Evolutionary conservation across 2,888 invertebrate species (phyloP).

Genomic region (Acrobasis consociella): DNA sequence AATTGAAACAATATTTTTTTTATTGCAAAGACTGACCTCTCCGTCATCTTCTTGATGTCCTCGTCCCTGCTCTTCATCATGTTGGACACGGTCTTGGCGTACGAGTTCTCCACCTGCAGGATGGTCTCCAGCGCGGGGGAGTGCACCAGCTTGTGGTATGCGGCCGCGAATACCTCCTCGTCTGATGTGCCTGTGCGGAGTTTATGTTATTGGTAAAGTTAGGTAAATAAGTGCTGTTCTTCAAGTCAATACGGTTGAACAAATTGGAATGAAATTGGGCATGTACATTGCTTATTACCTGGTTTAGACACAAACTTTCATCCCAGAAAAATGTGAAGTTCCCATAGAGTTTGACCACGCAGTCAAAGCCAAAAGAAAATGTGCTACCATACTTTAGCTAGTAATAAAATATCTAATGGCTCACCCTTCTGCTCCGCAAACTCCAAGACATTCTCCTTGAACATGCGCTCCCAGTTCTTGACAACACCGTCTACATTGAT

Average conservation of each 20-base stretch:
- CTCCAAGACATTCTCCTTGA: slow-evolving; percentile 91
- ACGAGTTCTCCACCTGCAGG: slow-evolving; percentile 93
- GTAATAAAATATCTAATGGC: too few relatives aligned
- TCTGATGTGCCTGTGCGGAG: slow-evolving; percentile 84
- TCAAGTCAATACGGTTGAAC: too few relatives aligned
- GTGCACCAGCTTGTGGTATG: slow-evolving; percentile 91
- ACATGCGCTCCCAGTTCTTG: slow-evolving; percentile 90
- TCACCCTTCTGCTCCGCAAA: slow-evolving; percentile 88
- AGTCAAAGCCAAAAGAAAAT: too few relatives aligned
- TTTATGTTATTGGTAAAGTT: too few relatives aligned
- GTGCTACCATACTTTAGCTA: too few relatives aligned
- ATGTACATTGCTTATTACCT: too few relatives aligned
- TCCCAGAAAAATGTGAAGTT: too few relatives aligned
- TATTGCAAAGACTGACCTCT: slow-evolving; percentile 64
- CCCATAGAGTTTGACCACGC: too few relatives aligned
- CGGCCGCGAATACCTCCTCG: slow-evolving; percentile 92
- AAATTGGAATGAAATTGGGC: too few relatives aligned
- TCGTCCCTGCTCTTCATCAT: slow-evolving; percentile 88
- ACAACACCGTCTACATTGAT: slow-evolving; percentile 89
- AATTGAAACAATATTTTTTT: too few relatives aligned
- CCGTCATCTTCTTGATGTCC: slow-evolving; percentile 86
- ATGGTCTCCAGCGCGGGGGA: slow-evolving; percentile 94
- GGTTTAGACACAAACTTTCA: too few relatives aligned
- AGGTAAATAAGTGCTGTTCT: too few relatives aligned
- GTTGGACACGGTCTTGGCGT: slow-evolving; percentile 90